phyloP scores from a whole-genome alignment of 2,888 invertebrate species.

The Tipula confusa region DNA sequence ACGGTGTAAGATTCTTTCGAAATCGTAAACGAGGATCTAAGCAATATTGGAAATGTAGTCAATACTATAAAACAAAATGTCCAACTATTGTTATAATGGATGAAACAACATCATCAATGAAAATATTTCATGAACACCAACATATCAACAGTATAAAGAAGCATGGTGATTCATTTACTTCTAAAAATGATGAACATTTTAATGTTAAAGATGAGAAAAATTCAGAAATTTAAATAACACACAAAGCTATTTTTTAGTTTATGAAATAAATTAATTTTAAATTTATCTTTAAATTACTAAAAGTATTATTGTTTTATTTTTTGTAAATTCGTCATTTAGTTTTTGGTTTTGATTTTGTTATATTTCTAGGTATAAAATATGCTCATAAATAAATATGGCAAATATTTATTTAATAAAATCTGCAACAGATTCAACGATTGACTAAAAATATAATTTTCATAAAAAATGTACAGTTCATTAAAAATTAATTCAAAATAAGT shows the following conservation, averaged over 20 bases:
- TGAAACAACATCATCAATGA: slow-evolving; percentile 45
- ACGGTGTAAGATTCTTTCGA: slow-evolving; percentile 49
- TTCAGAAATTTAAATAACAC: not conserved
- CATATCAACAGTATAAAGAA: slow-evolving; percentile 40
- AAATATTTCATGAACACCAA: slow-evolving; percentile 48
- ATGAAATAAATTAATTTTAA: not conserved
- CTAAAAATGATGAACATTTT: not conserved
- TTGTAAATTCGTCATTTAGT: not conserved
- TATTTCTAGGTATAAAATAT: not conserved
- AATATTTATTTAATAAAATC: not conserved
- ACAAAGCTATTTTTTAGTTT: not conserved
- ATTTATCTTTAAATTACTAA: not conserved
- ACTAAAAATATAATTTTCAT: not conserved
- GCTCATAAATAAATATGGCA: too few relatives aligned
- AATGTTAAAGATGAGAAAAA: not conserved
- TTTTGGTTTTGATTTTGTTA: not conserved
- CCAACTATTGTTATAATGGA: slow-evolving; percentile 50
- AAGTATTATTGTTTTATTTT: not conserved
- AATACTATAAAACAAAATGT: slow-evolving; percentile 50
- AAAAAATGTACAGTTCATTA: not conserved
- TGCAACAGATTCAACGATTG: not conserved
- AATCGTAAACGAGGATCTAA: slow-evolving; percentile 48
- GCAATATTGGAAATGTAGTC: slow-evolving; percentile 51
- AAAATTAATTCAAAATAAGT: not conserved
- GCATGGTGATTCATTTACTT: not conserved